These are phyloP conservation scores for Caenorhabditis doughertyi DNA, from an alignment of 2,888 invertebrate genomes.

Conservation along the genomic window DNA sequence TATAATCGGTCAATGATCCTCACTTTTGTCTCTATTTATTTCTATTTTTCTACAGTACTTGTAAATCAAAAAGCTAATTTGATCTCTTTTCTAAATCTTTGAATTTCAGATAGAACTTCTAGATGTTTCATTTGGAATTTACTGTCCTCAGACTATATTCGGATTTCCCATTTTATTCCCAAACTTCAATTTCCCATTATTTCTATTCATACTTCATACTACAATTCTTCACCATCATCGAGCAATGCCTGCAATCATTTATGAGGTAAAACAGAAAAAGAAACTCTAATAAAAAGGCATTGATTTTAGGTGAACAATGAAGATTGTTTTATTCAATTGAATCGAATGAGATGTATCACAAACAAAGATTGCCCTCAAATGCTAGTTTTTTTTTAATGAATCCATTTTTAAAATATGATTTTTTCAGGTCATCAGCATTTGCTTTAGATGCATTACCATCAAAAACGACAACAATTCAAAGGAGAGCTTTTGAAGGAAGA, in stretches of 20 bases:
- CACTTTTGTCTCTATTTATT: slow-evolving; percentile 59
- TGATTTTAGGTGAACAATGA: slow-evolving; percentile 67
- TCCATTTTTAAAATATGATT: neutral
- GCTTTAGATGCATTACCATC: slow-evolving; percentile 64
- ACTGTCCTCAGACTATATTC: slow-evolving; percentile 64
- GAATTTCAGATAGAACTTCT: slow-evolving; percentile 65
- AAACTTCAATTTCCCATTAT: slow-evolving; percentile 68
- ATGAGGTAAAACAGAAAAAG: slow-evolving; percentile 56
- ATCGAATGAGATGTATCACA: slow-evolving; percentile 69
- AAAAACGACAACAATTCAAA: slow-evolving; percentile 67
- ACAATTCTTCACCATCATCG: slow-evolving; percentile 66
- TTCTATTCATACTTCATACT: slow-evolving; percentile 65
- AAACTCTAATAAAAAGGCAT: neutral
- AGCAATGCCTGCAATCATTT: slow-evolving; percentile 70
- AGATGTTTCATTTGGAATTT: slow-evolving; percentile 70
- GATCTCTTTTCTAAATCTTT: neutral
- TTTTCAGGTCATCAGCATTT: slow-evolving; percentile 64
- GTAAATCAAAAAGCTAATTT: slow-evolving; percentile 25
- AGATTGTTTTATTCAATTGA: slow-evolving; percentile 70
- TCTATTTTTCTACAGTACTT: slow-evolving; percentile 67
- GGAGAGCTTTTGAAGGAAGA: slow-evolving; percentile 67
- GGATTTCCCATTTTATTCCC: slow-evolving; percentile 71
- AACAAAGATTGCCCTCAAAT: slow-evolving; percentile 70
- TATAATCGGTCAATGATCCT: slow-evolving; percentile 60
- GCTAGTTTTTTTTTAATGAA: slow-evolving; percentile 8